Evolutionary conservation across 2,888 invertebrate species (phyloP), one percentile per base, ranked within the genome.

Genomic region (Urechis unicinctus): DNA sequence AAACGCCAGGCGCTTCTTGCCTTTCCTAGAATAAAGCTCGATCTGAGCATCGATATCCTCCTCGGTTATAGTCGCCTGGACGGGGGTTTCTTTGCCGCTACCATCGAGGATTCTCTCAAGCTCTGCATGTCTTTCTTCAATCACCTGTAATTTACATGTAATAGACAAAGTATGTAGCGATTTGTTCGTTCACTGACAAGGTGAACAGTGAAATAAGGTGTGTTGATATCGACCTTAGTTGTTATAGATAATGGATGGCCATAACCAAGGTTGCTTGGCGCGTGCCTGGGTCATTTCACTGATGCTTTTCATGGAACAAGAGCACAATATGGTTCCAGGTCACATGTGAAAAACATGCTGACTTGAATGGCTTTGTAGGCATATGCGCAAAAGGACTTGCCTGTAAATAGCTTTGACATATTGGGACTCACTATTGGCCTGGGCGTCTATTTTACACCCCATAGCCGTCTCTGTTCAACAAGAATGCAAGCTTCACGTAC

Each of bases 381-480:
- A 42, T 22, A 49, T 44, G 53, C 17, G 43, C 5, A 24, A 3
- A 49, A 4, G n/a, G 5, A 55, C 84, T 83, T 80, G 87, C 86
- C 81, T 81, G 76, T 85, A 85, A 31, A 90, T 85, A n/a, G 87
- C 85, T 66, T 81, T 79, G 0, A 89, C 87, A 71, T 89, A 91
- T 62, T 84, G 82, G 0, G 86, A 86, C 61, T 87, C 82, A 5
- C 80, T 80, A 68, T 86, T 80, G 4, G 79, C 79, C 73, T 91
- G 89, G 0, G 89, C 88, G 69, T 87, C 81, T 0, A 89, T 79
- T 29, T 83, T 82, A 9, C 85, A 83, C 0, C 91, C 91, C 91
- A 92, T 92, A 13, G 91, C 87, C 4, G 89, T 86, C 79, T 91
- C 91, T 88, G 79, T 29, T n/a, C n/a, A n/a, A n/a, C n/a, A n/a